phyloP scores from a whole-genome alignment of 2,797 vertebrate species.

The Poeciliopsis turneri region DNA sequence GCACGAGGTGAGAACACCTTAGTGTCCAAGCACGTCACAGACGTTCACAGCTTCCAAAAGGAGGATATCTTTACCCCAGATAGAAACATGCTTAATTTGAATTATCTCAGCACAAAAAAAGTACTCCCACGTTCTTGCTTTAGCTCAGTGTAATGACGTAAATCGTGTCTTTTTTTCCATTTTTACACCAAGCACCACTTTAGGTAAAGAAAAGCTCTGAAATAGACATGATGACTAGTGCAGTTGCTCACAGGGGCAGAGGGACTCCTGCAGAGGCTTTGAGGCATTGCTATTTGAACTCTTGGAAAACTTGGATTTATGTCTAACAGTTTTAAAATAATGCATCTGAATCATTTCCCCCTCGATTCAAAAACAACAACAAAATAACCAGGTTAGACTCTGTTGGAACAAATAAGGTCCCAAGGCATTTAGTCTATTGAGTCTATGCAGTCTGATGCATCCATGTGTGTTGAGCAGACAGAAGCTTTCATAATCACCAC shows the following conservation, averaged over 20 bases:
- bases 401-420: slow-evolving; percentile 4
- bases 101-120: slow-evolving; percentile 19
- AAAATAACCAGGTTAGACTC: background rate
- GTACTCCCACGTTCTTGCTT: slow-evolving; percentile 22
- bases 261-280: slow-evolving; percentile 9
- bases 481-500: background rate
- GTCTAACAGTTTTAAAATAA: background rate
- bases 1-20: slow-evolving; percentile 68
- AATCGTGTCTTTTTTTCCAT: slow-evolving; percentile 22
- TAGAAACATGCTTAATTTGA: slow-evolving; percentile 39
- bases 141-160: slow-evolving; percentile 33
- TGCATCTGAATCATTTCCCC: background rate
- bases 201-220: slow-evolving; percentile 8
- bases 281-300: slow-evolving; percentile 1
- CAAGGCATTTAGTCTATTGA: background rate
- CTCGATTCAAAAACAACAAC: background rate
- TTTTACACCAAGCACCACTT: slow-evolving; percentile 23
- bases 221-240: background rate
- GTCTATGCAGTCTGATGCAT: background rate
- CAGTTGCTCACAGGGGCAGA: background rate
- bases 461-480: background rate
- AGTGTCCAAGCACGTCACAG: slow-evolving; percentile 70
- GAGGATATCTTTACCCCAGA: slow-evolving; percentile 47
- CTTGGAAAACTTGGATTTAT: background rate
- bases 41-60: slow-evolving; percentile 68